Conservation (phyloP, 2,888 invertebrate genomes). For the Coenonympha arcania region DNA sequence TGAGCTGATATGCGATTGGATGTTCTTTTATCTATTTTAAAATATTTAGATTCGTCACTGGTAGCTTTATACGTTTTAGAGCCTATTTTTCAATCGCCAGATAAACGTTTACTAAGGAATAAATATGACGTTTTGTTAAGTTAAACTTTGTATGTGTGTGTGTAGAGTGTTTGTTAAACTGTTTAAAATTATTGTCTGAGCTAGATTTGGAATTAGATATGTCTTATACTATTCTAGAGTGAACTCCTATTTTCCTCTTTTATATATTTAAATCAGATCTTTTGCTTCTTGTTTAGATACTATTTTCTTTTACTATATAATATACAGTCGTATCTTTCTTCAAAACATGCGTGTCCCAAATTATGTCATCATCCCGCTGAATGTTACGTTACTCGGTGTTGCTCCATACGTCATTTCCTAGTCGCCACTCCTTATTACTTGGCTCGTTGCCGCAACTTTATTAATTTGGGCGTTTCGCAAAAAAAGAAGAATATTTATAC, state of each 20-base stretch:
- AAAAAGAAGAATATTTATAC: background rate
- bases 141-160: too few relatives aligned
- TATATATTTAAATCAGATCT: too few relatives aligned
- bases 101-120: too few relatives aligned
- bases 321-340: conserved; percentile 12
- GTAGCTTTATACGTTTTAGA: background rate
- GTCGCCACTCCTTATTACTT: conserved; percentile 55
- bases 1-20: conserved; percentile 18
- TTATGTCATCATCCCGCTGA: conserved; percentile 57
- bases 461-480: background rate
- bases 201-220: too few relatives aligned
- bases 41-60: background rate
- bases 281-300: background rate
- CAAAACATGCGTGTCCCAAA: conserved; percentile 51
- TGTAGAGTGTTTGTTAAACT: too few relatives aligned
- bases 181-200: too few relatives aligned
- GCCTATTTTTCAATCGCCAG: too few relatives aligned
- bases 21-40: background rate
- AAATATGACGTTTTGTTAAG: too few relatives aligned
- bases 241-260: too few relatives aligned
- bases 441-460: conserved; percentile 51
- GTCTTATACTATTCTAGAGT: too few relatives aligned
- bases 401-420: conserved; percentile 54
- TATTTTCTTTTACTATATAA: background rate
- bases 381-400: conserved; percentile 45